Conservation (phyloP, 2,113 vertebrate species). For the Eclectus roratus region DNA sequence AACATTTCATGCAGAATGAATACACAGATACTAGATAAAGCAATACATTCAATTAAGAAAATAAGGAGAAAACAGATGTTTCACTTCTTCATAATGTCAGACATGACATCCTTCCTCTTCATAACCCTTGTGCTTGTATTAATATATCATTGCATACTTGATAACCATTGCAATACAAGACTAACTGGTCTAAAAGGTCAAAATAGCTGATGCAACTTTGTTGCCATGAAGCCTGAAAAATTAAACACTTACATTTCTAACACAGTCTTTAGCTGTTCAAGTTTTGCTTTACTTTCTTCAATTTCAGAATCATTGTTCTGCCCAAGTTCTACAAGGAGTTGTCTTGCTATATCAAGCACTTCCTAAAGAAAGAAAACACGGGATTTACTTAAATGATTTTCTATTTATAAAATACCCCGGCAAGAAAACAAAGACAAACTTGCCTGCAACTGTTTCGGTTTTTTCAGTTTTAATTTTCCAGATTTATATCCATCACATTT, state of each 20-base stretch:
- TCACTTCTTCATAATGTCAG: background rate
- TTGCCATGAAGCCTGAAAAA: background rate
- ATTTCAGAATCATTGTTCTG: slow-evolving; percentile 92
- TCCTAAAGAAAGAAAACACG: slow-evolving; percentile 70
- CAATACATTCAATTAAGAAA: background rate
- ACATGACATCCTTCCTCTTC: background rate
- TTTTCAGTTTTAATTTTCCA: slow-evolving; percentile 89
- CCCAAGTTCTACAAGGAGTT: slow-evolving; percentile 84
- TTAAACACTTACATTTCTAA: slow-evolving; percentile 84
- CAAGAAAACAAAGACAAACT: slow-evolving; percentile 36
- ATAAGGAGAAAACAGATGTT: background rate
- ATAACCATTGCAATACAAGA: background rate
- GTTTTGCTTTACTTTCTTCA: slow-evolving; percentile 91
- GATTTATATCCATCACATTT: slow-evolving; percentile 89
- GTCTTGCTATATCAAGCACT: slow-evolving; percentile 88
- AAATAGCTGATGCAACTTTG: background rate
- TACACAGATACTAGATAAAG: background rate
- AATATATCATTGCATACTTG: background rate
- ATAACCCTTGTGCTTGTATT: background rate
- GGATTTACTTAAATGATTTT: background rate
- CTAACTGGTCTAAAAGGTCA: background rate
- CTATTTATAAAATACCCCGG: background rate
- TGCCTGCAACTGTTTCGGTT: slow-evolving; percentile 88
- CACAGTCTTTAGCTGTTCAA: slow-evolving; percentile 90
- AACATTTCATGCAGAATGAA: background rate